Percentiles rank a stretch among this genome's conserved stretches.
Conservation (phyloP, 2,113 vertebrate species). For the Chaenogobius annularis region DNA sequence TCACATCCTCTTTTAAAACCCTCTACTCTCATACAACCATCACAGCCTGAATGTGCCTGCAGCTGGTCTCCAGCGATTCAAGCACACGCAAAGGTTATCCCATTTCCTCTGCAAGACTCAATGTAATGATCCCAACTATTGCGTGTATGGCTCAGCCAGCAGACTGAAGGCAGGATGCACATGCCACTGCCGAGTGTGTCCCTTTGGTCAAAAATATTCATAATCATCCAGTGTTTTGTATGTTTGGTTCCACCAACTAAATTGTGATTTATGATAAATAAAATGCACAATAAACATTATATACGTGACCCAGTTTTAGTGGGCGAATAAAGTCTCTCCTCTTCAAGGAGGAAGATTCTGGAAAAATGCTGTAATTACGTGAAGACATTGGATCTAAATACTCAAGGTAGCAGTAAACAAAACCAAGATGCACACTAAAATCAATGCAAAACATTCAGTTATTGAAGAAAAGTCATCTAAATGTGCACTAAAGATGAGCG, state of each 20-base stretch:
- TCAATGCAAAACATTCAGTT: background rate
- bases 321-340: background rate
- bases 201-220: too few relatives aligned
- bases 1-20: slow-evolving; percentile 49
- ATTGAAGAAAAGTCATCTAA: slow-evolving; percentile 21
- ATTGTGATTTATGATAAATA: background rate
- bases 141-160: slow-evolving; percentile 34
- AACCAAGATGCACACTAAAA: background rate
- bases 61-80: slow-evolving; percentile 49
- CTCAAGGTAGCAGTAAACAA: background rate
- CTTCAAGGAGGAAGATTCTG: slow-evolving; percentile 44
- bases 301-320: background rate
- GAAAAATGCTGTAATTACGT: slow-evolving; percentile 48
- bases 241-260: background rate
- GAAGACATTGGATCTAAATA: slow-evolving; percentile 22
- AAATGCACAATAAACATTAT: background rate
- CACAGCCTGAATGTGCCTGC: slow-evolving; percentile 42
- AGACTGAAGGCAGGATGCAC: slow-evolving; percentile 25
- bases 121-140: background rate
- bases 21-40: slow-evolving; percentile 10
- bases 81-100: slow-evolving; percentile 4
- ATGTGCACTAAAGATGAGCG: slow-evolving; percentile 10
- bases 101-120: background rate
- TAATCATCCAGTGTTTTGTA: background rate
- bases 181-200: background rate